Percentiles rank a stretch among this genome's conserved stretches.
Evolutionary conservation across 2,797 vertebrate species (phyloP).

Genomic region (Carcharodon carcharias): DNA sequence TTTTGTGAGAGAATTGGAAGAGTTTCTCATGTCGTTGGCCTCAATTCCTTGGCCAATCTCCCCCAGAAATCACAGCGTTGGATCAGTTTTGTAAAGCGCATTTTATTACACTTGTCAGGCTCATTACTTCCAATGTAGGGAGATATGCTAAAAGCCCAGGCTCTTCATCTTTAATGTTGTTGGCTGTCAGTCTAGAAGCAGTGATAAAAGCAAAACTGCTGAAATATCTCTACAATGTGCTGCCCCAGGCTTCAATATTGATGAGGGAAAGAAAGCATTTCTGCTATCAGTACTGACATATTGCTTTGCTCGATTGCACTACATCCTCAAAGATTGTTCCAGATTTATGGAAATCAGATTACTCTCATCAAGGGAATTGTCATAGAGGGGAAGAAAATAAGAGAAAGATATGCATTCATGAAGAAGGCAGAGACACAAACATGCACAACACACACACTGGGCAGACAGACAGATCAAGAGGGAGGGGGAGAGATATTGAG

Average conservation of each 20-base stretch:
- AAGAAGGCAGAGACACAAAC: background rate
- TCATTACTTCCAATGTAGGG: background rate
- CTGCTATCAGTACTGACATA: background rate
- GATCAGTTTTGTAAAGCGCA: background rate
- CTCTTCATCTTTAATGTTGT: background rate
- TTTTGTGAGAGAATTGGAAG: background rate
- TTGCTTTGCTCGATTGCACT: background rate
- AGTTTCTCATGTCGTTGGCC: background rate
- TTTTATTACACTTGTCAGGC: background rate
- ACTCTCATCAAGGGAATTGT: background rate
- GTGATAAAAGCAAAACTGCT: background rate
- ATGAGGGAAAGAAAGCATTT: background rate
- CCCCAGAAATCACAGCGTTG: background rate
- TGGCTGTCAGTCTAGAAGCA: background rate
- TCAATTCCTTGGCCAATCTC: background rate
- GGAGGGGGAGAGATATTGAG: background rate
- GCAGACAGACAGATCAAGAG: background rate
- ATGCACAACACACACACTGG: background rate
- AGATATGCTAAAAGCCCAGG: background rate
- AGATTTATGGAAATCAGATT: constrained; percentile 19
- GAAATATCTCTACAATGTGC: background rate
- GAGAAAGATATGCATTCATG: background rate
- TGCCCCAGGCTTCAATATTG: background rate
- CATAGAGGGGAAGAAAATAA: background rate
- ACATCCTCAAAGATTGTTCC: background rate